Evolutionary conservation across 2,888 invertebrate genomes (phyloP), one percentile per base, ranked within the genome.

Genomic region (Pycnomerus fuliginosus): DNA sequence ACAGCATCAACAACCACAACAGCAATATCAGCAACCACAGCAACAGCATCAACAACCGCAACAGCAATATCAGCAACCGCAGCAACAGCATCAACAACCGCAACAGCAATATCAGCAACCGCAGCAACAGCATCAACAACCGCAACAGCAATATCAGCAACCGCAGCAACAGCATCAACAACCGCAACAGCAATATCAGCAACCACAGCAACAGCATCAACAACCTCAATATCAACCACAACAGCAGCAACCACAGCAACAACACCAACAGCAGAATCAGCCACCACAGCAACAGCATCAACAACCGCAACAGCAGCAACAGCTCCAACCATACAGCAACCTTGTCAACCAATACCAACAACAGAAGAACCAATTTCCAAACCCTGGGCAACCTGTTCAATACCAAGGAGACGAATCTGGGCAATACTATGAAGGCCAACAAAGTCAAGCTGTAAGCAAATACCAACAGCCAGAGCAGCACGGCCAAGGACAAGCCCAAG

Each of bases 1-100:
- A 10, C 30, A 38, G 3, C 56, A 60, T 47, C 56, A 53, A 4
- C 57, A 56, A 44, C 44, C 51, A 40, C 48, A 46, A 29, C 20
- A 38, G 7, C 28, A 40, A 17, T 31, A 27, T 32, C 46, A 28
- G 32, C 12, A 12, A 30, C 35, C 38, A n/a, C 53, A 48, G 34
- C 34, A 42, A 12, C 47, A 50, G 33, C 30, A 48, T 13, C 24
- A 23, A 15, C 16, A 24, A 20, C 20, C 13, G 15, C 16, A 3
- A 8, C 7, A n/a, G 11, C 30, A 36, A 16, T 22, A 17, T 17
- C 31, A 17, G 2, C 24, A 29, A 7, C 36, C 42, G 20, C 28
- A 47, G 24, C 44, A 45, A 43, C 45, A 43, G 24, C 10, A 33
- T 5, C 48, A 38, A 16, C 52, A 48, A 31, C 39, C 53, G 3